A percentile compares a stretch with the other conserved stretches of the same genome.
Conservation (phyloP, 2,888 invertebrate species). For the Coelopa pilipes region DNA sequence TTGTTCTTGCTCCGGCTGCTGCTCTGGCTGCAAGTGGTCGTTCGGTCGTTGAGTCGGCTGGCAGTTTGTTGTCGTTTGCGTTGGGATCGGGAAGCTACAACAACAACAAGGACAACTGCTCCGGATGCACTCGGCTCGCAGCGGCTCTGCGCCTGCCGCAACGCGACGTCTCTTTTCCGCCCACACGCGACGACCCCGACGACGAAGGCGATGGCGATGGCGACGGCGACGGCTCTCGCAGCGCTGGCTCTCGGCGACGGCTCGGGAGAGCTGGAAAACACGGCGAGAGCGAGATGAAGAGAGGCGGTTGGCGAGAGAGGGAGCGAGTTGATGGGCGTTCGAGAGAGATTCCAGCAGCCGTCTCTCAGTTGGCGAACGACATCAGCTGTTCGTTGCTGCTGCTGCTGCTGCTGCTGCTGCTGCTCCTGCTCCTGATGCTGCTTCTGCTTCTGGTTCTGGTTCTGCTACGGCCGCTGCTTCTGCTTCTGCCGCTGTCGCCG, state of each 20-base stretch:
- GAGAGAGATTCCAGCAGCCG: constrained; percentile 18
- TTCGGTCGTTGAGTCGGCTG: neutral
- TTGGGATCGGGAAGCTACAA: neutral
- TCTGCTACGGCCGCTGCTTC: too few relatives aligned
- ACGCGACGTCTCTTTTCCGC: constrained; percentile 25
- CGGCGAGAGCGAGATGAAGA: constrained; percentile 11
- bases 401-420: neutral
- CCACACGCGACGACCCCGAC: constrained; percentile 1
- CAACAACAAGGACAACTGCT: constrained; percentile 1
- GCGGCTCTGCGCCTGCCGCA: constrained; percentile 36
- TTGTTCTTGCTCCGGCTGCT: neutral
- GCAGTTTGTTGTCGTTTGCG: neutral
- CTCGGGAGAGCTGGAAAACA: neutral
- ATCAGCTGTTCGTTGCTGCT: constrained; percentile 41
- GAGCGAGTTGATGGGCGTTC: constrained; percentile 41
- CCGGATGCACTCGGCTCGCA: neutral
- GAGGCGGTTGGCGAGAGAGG: constrained; percentile 44
- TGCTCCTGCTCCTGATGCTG: neutral
- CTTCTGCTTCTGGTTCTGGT: constrained; percentile 15
- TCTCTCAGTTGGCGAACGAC: constrained; percentile 1
- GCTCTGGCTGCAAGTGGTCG: neutral
- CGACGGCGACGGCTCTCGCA: neutral
- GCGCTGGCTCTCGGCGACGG: neutral
- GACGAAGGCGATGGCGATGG: constrained; percentile 4
- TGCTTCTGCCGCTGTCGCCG: constrained; percentile 9